These are phyloP conservation scores for Myocastor coypus DNA, from an alignment of 2,113 vertebrate species.

Conservation along the genomic window DNA sequence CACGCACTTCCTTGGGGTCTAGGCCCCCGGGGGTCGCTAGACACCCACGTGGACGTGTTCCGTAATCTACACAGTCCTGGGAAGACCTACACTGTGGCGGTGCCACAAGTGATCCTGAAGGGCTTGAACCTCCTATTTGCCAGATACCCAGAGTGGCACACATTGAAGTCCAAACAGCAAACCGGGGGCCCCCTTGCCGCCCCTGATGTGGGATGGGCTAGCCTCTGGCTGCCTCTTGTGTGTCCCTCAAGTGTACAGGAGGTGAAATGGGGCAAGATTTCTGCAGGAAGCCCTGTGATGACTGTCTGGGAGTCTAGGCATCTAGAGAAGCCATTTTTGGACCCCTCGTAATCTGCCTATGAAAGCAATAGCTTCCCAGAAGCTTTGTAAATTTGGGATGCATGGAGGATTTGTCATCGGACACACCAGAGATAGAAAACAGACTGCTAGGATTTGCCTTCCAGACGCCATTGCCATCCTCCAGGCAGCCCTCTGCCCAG, in stretches of 20 bases:
- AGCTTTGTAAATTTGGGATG: background rate
- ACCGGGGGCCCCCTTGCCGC: background rate
- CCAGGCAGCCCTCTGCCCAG: background rate
- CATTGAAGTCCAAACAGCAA: background rate
- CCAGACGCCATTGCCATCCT: background rate
- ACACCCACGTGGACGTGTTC: background rate
- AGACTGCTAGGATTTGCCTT: background rate
- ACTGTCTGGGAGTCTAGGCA: background rate
- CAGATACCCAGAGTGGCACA: background rate
- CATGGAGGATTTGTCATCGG: background rate
- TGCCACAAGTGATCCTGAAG: background rate
- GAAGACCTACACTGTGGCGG: background rate
- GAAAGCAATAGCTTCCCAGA: background rate
- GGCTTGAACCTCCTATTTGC: background rate
- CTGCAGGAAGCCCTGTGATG: background rate
- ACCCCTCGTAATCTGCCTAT: background rate
- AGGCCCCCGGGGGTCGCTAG: background rate
- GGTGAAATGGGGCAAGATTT: background rate
- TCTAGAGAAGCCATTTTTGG: background rate
- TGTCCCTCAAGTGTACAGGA: background rate
- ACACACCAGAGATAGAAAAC: background rate
- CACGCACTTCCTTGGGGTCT: background rate
- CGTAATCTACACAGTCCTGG: background rate
- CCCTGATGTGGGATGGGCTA: background rate
- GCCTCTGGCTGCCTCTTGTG: background rate